Conservation (phyloP, 2,797 vertebrate genomes). For the Delichon dasypus region DNA sequence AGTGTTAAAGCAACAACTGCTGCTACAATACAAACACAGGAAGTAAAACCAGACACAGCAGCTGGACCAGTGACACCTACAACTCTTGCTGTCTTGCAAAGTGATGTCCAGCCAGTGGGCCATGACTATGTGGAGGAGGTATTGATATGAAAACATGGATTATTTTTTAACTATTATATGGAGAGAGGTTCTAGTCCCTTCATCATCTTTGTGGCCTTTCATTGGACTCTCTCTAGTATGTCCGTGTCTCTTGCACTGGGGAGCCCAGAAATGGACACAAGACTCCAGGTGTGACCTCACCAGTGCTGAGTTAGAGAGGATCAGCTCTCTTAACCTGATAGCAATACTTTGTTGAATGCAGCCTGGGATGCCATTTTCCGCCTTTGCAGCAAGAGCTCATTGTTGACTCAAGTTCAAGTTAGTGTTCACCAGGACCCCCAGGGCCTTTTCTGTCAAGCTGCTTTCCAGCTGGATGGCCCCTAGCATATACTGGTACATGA, state of each 20-base stretch:
- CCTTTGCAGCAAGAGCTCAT: neutral
- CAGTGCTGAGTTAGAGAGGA: neutral
- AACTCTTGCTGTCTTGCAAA: slow-evolving; percentile 88
- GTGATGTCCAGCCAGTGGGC: slow-evolving; percentile 93
- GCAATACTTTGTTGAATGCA: neutral
- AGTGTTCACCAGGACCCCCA: neutral
- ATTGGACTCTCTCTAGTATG: neutral
- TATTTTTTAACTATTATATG: neutral
- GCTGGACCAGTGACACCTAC: slow-evolving; percentile 84
- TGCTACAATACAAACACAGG: slow-evolving; percentile 71
- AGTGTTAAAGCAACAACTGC: slow-evolving; percentile 67
- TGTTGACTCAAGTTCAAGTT: neutral
- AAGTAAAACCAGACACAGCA: slow-evolving; percentile 72
- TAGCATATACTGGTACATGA: neutral
- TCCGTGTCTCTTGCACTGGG: neutral
- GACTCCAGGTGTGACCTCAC: neutral
- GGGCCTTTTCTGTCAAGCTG: neutral
- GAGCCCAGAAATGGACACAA: neutral
- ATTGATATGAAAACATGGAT: neutral
- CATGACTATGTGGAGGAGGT: slow-evolving; percentile 98
- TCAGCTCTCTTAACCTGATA: neutral
- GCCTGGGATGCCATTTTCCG: neutral
- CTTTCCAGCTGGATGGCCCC: neutral
- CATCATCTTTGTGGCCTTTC: neutral
- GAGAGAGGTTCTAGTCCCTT: neutral